Percentiles rank a stretch among this genome's conserved stretches.
Evolutionary conservation across 2,888 invertebrate genomes (phyloP).

Genomic region (Netelia virgata): DNA sequence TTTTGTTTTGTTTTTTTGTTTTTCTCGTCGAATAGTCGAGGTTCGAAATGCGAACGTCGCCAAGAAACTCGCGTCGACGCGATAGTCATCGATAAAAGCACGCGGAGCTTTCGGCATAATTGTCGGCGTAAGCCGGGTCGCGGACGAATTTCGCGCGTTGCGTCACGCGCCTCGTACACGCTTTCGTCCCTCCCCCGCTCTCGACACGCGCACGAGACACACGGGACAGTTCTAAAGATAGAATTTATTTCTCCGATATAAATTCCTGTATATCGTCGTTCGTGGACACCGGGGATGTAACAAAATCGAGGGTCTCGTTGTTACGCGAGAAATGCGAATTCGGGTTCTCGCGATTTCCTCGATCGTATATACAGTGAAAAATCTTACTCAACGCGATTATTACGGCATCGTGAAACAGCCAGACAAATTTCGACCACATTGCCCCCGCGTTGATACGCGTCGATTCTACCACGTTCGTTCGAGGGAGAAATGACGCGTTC

Average conservation of each 20-base stretch:
- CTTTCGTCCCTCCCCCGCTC: neutral
- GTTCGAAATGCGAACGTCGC: too few species aligned
- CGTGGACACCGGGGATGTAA: neutral
- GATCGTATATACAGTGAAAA: neutral
- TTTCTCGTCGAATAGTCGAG: too few species aligned
- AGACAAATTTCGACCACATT: too few species aligned
- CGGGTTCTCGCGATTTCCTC: neutral
- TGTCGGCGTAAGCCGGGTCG: constrained; percentile 5
- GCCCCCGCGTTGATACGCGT: too few species aligned
- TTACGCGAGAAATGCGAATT: constrained; percentile 1
- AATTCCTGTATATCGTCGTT: constrained; percentile 7
- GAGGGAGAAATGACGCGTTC: neutral
- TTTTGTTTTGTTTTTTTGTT: too few species aligned
- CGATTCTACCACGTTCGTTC: neutral
- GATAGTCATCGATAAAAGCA: neutral
- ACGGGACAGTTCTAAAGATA: constrained; percentile 21
- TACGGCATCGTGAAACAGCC: neutral
- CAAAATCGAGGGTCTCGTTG: constrained; percentile 4
- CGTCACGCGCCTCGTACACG: constrained; percentile 27
- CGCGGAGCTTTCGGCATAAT: constrained; percentile 26
- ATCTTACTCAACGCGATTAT: neutral
- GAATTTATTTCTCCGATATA: constrained; percentile 41
- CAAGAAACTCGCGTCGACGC: too few species aligned
- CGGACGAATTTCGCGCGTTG: neutral
- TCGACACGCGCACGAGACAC: neutral